Evolutionary conservation across 2,113 vertebrate genomes (phyloP), one percentile per base, ranked within the genome.

Genomic region (Ibidorhyncha struthersii): DNA sequence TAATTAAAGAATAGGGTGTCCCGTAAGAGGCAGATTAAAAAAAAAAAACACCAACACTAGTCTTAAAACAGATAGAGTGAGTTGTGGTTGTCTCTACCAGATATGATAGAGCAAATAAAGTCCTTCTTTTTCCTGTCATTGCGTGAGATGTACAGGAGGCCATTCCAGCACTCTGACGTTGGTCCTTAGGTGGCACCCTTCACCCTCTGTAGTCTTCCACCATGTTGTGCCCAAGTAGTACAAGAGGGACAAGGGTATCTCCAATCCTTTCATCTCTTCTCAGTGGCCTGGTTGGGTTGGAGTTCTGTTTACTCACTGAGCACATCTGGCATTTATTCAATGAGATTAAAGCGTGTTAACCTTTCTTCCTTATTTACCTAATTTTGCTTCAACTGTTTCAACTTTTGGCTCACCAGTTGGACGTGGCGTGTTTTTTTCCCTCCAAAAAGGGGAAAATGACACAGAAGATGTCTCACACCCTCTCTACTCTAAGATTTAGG

Each of bases 141-240:
- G 12, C n/a, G 11, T 45, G 15, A 52, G 34, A 30, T 5, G 1
- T 15, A 76, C 20, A 34, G 34, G 20, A 50, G n/a, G 14, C 25
- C 14, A n/a, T 76, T 62, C 53, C 38, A 40, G 8, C 10, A 34
- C 10, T 61, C 29, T 5, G 6, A 5, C 0, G 1, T 5, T 76
- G 22, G 45, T 69, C 53, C 23, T 67, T 17, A 76, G n/a, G 55
- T 25, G 40, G 10, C 38, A n/a, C 50, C 41, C 29, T 73, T 58
- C 49, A 55, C 25, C 19, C 10, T 47, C 49, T 77, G n/a, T 27
- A 82, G 36, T 16, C 50, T 41, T 58, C 25, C 59, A 82, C 25
- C 36, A 36, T 2, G 4, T 30, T 90, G 40, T 70, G 40, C 22
- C 55, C 14, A n/a, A 69, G 13, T 40, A 69, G 19, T 26, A 9